A percentile compares a stretch with the other conserved stretches of the same genome.
Conservation (phyloP, 1,140 invertebrate species). For the Bombus pyrosoma region DNA sequence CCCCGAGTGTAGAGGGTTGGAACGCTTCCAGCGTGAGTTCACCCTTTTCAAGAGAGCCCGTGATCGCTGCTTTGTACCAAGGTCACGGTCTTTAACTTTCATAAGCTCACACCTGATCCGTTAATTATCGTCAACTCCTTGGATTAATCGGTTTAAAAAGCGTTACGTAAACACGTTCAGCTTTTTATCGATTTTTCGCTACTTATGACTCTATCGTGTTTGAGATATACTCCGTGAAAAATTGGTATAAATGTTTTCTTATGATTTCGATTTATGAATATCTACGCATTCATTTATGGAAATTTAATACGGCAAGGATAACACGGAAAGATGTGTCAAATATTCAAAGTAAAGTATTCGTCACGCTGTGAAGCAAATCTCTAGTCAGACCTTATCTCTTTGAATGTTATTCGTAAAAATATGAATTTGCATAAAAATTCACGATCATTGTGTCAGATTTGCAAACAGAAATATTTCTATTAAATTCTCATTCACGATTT, state of each 20-base stretch:
- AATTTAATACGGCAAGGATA: too few relatives aligned
- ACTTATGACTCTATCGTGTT: neutral
- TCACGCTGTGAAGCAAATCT: too few relatives aligned
- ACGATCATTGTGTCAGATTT: neutral
- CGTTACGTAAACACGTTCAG: neutral
- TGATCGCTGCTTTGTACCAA: slow-evolving; percentile 8
- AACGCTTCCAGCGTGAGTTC: neutral
- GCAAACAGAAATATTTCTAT: neutral
- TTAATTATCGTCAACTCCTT: slow-evolving; percentile 69
- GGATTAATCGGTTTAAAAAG: slow-evolving; percentile 65
- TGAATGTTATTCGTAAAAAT: too few relatives aligned
- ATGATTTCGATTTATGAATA: too few relatives aligned
- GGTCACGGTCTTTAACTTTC: slow-evolving; percentile 76
- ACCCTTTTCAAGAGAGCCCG: neutral
- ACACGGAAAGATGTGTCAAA: too few relatives aligned
- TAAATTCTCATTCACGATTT: neutral
- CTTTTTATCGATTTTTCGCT: neutral
- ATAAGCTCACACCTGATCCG: slow-evolving; percentile 56
- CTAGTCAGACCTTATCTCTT: too few relatives aligned
- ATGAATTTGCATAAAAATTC: too few relatives aligned
- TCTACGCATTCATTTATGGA: too few relatives aligned
- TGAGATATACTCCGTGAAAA: neutral
- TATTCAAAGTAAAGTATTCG: too few relatives aligned
- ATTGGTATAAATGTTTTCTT: neutral
- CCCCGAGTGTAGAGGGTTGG: neutral